Conservation (phyloP, 2,113 vertebrate species). For the Aythya baeri region DNA sequence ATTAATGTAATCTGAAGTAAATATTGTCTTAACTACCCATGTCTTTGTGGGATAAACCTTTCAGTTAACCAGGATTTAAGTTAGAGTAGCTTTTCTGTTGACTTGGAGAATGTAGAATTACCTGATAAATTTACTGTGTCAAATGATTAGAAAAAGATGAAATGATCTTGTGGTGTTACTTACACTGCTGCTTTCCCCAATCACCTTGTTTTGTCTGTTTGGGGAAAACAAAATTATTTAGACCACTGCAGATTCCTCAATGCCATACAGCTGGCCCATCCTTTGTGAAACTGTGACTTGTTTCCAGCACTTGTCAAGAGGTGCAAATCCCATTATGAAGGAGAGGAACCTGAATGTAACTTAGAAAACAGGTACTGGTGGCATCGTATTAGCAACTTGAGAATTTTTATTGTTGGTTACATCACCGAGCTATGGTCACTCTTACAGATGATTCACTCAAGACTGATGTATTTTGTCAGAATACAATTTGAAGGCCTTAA, state of each 20-base stretch:
- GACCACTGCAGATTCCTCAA: not conserved
- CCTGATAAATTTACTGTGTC: not conserved
- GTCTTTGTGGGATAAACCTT: not conserved
- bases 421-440: not conserved
- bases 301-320: not conserved
- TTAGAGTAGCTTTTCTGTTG: not conserved
- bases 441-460: not conserved
- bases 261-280: not conserved
- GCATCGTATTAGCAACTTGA: not conserved
- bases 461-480: not conserved
- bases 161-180: not conserved
- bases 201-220: not conserved
- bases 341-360: not conserved
- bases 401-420: not conserved
- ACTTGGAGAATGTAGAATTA: not conserved
- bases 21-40: not conserved
- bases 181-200: not conserved
- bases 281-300: not conserved
- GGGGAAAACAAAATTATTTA: not conserved
- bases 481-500: not conserved
- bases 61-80: not conserved
- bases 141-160: not conserved
- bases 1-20: not conserved
- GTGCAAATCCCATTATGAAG: not conserved
- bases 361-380: not conserved